These are phyloP conservation scores for Chironomus riparius DNA, from an alignment of 2,888 invertebrate species.

Conservation along the genomic window DNA sequence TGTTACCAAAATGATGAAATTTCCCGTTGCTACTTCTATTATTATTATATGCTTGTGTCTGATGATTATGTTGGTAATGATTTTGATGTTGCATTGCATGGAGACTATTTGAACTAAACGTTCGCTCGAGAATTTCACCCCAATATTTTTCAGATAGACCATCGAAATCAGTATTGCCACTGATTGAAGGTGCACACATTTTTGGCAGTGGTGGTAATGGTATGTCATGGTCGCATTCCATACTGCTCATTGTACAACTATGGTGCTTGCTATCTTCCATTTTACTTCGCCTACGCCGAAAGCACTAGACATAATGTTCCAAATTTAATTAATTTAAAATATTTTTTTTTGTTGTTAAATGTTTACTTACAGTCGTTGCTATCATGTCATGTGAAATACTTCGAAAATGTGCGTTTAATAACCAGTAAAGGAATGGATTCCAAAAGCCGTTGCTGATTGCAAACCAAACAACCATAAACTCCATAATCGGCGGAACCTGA, in stretches of 20 bases:
- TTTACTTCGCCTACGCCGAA: not conserved
- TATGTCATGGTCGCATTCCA: slow-evolving; percentile 41
- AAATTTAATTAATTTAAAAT: not conserved
- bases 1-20: slow-evolving; percentile 21
- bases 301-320: not conserved
- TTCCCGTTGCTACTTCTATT: slow-evolving; percentile 28
- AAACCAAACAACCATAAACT: slow-evolving; percentile 79
- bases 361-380: slow-evolving; percentile 58
- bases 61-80: slow-evolving; percentile 33
- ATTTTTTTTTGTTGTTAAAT: not conserved
- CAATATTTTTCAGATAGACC: slow-evolving; percentile 62
- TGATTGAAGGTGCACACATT: slow-evolving; percentile 38
- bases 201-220: slow-evolving; percentile 41
- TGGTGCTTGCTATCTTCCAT: slow-evolving; percentile 30
- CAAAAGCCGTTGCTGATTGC: slow-evolving; percentile 82
- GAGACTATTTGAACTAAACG: slow-evolving; percentile 64
- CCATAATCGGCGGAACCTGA: slow-evolving; percentile 68
- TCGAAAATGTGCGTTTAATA: slow-evolving; percentile 76
- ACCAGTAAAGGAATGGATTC: slow-evolving; percentile 85
- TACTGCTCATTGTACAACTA: slow-evolving; percentile 37
- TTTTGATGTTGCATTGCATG: slow-evolving; percentile 53
- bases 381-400: slow-evolving; percentile 67
- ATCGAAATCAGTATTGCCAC: slow-evolving; percentile 48
- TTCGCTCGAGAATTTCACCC: slow-evolving; percentile 70
- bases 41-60: slow-evolving; percentile 27